Evolutionary conservation across 1,140 invertebrate genomes (phyloP).

Genomic region (Seison nebaliae): DNA sequence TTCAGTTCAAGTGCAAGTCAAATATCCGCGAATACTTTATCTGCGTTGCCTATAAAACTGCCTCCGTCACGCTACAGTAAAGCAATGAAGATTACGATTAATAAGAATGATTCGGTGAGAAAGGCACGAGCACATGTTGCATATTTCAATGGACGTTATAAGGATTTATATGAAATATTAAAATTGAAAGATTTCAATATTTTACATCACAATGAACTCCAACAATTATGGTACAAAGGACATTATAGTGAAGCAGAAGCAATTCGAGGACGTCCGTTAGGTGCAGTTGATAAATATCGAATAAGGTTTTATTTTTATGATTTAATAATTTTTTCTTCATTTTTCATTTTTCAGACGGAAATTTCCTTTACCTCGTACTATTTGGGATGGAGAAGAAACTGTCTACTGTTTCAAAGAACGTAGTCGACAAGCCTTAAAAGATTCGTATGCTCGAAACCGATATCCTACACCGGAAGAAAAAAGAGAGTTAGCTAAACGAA

Average conservation of each 20-base stretch:
- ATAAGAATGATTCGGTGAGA: constrained; percentile 53
- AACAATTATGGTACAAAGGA: constrained; percentile 44
- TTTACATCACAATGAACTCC: constrained; percentile 79
- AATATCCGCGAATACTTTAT: no score
- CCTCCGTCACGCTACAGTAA: no score
- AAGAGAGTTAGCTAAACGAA: constrained; percentile 70
- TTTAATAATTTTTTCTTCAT: no score
- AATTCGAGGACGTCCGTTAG: constrained; percentile 60
- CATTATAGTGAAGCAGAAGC: constrained; percentile 72
- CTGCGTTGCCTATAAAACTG: no score
- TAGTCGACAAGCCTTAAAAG: constrained; percentile 55
- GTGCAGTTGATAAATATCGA: constrained; percentile 73
- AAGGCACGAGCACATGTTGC: constrained; percentile 92
- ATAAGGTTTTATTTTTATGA: no score
- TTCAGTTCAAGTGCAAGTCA: no score
- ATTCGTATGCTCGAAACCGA: constrained; percentile 57
- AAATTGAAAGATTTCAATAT: constrained; percentile 80
- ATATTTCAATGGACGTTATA: constrained; percentile 45
- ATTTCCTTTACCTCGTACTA: constrained; percentile 78
- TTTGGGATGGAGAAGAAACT: constrained; percentile 97
- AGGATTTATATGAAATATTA: constrained; percentile 74
- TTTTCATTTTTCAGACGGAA: no score
- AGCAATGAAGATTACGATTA: no score
- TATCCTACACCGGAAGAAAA: constrained; percentile 81
- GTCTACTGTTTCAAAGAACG: constrained; percentile 68